phyloP scores from a whole-genome alignment of 2,888 invertebrate genomes.

The Eueremaeus valkanovi region DNA sequence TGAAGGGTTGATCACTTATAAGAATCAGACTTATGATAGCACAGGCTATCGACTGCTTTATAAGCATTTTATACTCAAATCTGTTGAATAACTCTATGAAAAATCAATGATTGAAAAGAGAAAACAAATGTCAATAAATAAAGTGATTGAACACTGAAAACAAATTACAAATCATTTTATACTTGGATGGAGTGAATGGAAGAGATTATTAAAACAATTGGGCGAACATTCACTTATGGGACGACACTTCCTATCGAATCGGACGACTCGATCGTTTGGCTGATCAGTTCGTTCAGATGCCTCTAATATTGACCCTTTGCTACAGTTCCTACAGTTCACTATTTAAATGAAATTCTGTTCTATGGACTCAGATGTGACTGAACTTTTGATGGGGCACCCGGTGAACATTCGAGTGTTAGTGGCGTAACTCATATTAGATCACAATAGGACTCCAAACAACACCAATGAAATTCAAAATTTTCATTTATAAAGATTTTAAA shows the following conservation, averaged over 20 bases:
- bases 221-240: constrained; percentile 12
- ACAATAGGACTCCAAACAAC: too few species aligned
- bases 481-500: too few species aligned
- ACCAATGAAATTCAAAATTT: too few species aligned
- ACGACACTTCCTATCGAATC: constrained; percentile 10
- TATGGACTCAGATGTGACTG: background rate
- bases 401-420: background rate
- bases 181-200: background rate
- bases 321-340: too few species aligned
- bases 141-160: background rate
- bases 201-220: background rate
- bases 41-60: background rate
- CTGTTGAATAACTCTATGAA: background rate
- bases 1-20: background rate
- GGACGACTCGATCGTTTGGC: background rate
- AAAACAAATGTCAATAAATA: background rate
- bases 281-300: background rate
- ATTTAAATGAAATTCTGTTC: too few species aligned
- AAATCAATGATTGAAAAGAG: background rate
- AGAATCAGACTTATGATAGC: background rate
- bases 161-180: background rate
- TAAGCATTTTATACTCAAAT: background rate
- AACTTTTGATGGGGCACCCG: constrained; percentile 19
- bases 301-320: constrained; percentile 14
- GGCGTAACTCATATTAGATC: too few species aligned